phyloP scores from a whole-genome alignment of 2,113 vertebrate species.

The Alaudala cheleensis region DNA sequence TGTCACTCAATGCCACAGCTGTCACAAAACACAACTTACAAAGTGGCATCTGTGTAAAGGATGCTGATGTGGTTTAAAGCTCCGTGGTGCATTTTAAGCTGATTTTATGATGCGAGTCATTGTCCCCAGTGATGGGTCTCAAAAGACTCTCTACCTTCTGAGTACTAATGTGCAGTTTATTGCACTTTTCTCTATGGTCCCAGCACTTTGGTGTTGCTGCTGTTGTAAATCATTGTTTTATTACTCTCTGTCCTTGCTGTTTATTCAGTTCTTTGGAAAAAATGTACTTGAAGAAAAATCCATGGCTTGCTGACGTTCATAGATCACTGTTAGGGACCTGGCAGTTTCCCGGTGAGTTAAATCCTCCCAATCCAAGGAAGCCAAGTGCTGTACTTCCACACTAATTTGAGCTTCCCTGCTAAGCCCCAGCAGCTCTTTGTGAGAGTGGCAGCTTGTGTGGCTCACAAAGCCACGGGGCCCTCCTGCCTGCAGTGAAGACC shows the following conservation, averaged over 20 bases:
- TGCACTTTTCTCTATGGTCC: background rate
- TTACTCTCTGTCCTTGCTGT: background rate
- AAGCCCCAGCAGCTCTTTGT: conserved; percentile 16
- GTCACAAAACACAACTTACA: conserved; percentile 11
- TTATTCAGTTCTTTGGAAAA: background rate
- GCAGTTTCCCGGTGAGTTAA: background rate
- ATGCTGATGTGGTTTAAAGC: background rate
- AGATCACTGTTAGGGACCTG: background rate
- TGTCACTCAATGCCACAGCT: conserved; percentile 19
- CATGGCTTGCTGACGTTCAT: background rate
- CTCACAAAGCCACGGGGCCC: conserved; percentile 15
- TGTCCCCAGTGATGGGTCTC: background rate
- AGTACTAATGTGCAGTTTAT: conserved; percentile 23
- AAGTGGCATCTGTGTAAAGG: conserved; percentile 30
- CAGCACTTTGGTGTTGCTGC: background rate
- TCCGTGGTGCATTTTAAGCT: conserved; percentile 4
- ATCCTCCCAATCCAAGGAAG: background rate
- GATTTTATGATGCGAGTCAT: conserved; percentile 40
- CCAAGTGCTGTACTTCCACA: background rate
- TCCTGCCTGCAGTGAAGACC: background rate
- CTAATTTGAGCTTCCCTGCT: conserved; percentile 45
- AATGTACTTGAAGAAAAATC: background rate
- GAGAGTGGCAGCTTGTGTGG: conserved; percentile 12
- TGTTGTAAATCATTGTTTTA: conserved; percentile 5
- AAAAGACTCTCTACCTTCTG: background rate